Percentiles rank a stretch among this genome's conserved stretches.
phyloP scores from a whole-genome alignment of 1,140 invertebrate species.

The Sitophilus oryzae region DNA sequence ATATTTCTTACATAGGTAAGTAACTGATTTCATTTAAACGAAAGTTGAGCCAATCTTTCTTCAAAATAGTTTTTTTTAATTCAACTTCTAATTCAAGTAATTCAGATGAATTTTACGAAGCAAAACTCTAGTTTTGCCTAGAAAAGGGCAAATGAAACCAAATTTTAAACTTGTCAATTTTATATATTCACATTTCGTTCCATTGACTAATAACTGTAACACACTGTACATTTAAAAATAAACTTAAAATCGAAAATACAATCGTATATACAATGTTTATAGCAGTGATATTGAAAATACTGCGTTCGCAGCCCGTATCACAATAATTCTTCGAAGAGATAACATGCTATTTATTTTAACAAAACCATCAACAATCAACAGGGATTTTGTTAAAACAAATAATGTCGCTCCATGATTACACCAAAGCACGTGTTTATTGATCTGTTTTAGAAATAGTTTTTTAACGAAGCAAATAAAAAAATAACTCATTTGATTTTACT shows the following conservation, averaged over 20 bases:
- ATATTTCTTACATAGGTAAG: too few species aligned
- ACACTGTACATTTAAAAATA: slow-evolving; percentile 44
- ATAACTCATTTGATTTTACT: not conserved
- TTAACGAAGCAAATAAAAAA: not conserved
- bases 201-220: slow-evolving; percentile 45
- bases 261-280: slow-evolving; percentile 31
- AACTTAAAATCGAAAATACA: slow-evolving; percentile 34
- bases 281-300: slow-evolving; percentile 29
- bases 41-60: too few species aligned
- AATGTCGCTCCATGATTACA: not conserved
- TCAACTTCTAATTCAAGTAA: too few species aligned
- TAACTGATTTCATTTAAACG: too few species aligned
- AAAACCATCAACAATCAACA: slow-evolving; percentile 10
- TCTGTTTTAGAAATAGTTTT: not conserved
- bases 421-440: slow-evolving; percentile 6
- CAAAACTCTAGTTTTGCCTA: too few species aligned
- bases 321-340: slow-evolving; percentile 3
- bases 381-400: slow-evolving; percentile 1
- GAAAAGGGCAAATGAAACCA: slow-evolving; percentile 32
- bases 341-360: slow-evolving; percentile 17
- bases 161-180: slow-evolving; percentile 41
- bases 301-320: slow-evolving; percentile 10
- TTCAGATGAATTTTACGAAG: too few species aligned
- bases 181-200: slow-evolving; percentile 46
- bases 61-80: too few species aligned